These are phyloP conservation scores for Toxotes jaculatrix DNA, from an alignment of 2,113 vertebrate species.

Conservation along the genomic window DNA sequence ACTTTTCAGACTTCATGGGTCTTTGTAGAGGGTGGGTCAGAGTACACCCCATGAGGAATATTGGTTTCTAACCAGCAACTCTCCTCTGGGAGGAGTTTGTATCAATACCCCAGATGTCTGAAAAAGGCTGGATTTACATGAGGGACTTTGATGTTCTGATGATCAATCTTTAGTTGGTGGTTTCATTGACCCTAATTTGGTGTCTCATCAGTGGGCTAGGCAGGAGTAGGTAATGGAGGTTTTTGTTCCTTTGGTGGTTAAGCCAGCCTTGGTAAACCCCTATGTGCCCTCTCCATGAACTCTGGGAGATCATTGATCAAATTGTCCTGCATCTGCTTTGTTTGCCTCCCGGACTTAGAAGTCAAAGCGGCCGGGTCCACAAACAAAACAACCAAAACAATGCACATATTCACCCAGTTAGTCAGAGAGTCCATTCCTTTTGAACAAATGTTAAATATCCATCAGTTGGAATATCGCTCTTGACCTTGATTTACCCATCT, in stretches of 20 bases:
- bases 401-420: constrained; percentile 45
- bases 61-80: constrained; percentile 79
- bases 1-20: constrained; percentile 72
- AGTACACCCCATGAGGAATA: constrained; percentile 76
- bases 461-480: constrained; percentile 48
- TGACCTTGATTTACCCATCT: constrained; percentile 75
- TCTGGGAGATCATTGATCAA: constrained; percentile 83
- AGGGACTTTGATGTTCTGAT: constrained; percentile 84
- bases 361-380: constrained; percentile 67
- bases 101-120: constrained; percentile 86
- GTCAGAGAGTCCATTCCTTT: constrained; percentile 46
- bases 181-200: constrained; percentile 84
- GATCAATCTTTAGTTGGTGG: constrained; percentile 85
- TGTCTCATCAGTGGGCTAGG: constrained; percentile 81
- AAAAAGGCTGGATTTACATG: constrained; percentile 83
- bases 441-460: constrained; percentile 50
- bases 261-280: constrained; percentile 84
- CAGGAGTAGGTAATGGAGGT: constrained; percentile 80
- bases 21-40: constrained; percentile 79
- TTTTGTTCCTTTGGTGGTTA: constrained; percentile 85
- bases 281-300: constrained; percentile 82
- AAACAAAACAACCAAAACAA: constrained; percentile 78
- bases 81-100: constrained; percentile 79
- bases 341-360: constrained; percentile 79
- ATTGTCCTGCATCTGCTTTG: constrained; percentile 80